phyloP scores from a whole-genome alignment of 2,797 vertebrate genomes.

The Novumbra hubbsi region DNA sequence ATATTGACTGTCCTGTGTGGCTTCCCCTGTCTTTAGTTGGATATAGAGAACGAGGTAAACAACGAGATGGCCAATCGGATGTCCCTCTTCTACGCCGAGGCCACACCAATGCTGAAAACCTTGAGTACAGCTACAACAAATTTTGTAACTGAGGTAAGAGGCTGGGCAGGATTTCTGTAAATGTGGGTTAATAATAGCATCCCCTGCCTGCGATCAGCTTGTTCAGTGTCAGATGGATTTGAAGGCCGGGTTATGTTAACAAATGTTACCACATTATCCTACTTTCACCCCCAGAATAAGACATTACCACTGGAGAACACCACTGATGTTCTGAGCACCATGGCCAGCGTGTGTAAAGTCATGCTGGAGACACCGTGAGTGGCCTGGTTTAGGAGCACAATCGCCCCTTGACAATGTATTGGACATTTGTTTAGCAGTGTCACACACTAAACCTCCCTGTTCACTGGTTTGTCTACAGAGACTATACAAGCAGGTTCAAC shows the following conservation, averaged over 20 bases:
- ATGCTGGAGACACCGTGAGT: slow-evolving; percentile 99
- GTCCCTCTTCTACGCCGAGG: slow-evolving; percentile 98
- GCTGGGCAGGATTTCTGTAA: not conserved
- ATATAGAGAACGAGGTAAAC: slow-evolving; percentile 97
- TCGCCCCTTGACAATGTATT: slow-evolving; percentile 73
- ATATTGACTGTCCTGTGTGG: not conserved
- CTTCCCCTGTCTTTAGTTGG: slow-evolving; percentile 73
- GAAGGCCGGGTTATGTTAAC: not conserved
- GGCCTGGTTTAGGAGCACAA: not conserved
- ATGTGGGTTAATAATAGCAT: not conserved
- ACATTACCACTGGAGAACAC: slow-evolving; percentile 97
- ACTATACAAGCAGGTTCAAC: slow-evolving; percentile 94
- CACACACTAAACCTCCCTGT: not conserved
- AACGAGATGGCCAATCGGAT: slow-evolving; percentile 99
- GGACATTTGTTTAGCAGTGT: slow-evolving; percentile 84
- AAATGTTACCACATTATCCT: slow-evolving; percentile 30
- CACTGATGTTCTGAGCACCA: slow-evolving; percentile 97
- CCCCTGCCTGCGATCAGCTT: not conserved
- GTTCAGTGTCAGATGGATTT: not conserved
- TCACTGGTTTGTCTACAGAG: slow-evolving; percentile 65
- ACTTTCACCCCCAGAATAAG: slow-evolving; percentile 83
- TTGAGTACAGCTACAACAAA: slow-evolving; percentile 93
- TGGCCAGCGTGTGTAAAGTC: slow-evolving; percentile 98
- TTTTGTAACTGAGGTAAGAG: slow-evolving; percentile 90
- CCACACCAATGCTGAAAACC: slow-evolving; percentile 97